These are phyloP conservation scores for Archips xylosteana DNA, from an alignment of 2,888 invertebrate species.

Conservation along the genomic window DNA sequence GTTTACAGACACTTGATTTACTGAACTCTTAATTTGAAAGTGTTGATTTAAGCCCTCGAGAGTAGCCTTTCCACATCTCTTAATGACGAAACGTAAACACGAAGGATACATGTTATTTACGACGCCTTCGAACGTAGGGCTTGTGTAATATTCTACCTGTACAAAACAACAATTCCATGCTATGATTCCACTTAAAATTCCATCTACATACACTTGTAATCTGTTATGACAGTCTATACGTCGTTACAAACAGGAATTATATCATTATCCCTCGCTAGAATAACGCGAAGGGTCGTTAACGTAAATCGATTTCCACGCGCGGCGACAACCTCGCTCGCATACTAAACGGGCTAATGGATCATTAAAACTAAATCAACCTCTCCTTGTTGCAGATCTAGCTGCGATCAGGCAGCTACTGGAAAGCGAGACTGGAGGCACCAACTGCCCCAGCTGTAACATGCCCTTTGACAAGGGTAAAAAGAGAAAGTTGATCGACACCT, in stretches of 20 bases:
- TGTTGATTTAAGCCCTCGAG: slow-evolving; percentile 71
- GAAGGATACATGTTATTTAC: slow-evolving; percentile 16
- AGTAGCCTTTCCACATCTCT: slow-evolving; percentile 54
- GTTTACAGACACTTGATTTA: slow-evolving; percentile 71
- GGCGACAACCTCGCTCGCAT: slow-evolving; percentile 54
- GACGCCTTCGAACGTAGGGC: neutral
- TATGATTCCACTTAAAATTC: slow-evolving; percentile 55
- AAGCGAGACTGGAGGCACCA: slow-evolving; percentile 89
- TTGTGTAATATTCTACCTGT: slow-evolving; percentile 5
- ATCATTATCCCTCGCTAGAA: slow-evolving; percentile 61
- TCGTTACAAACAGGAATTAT: slow-evolving; percentile 53
- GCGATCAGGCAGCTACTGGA: slow-evolving; percentile 93
- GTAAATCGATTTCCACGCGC: slow-evolving; percentile 67
- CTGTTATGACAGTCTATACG: slow-evolving; percentile 57
- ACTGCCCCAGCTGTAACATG: slow-evolving; percentile 95
- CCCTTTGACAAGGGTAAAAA: slow-evolving; percentile 99
- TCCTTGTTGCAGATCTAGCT: slow-evolving; percentile 90
- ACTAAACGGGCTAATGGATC: slow-evolving; percentile 44
- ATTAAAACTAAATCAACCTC: slow-evolving; percentile 48
- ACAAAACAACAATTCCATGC: slow-evolving; percentile 48
- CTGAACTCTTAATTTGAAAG: slow-evolving; percentile 70
- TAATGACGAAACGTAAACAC: slow-evolving; percentile 46
- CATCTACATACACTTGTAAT: slow-evolving; percentile 59
- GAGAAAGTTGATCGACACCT: slow-evolving; percentile 96
- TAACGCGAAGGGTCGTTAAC: slow-evolving; percentile 68